Conservation (phyloP, 2,888 invertebrate species). For the Tanytarsus gracilentus region DNA sequence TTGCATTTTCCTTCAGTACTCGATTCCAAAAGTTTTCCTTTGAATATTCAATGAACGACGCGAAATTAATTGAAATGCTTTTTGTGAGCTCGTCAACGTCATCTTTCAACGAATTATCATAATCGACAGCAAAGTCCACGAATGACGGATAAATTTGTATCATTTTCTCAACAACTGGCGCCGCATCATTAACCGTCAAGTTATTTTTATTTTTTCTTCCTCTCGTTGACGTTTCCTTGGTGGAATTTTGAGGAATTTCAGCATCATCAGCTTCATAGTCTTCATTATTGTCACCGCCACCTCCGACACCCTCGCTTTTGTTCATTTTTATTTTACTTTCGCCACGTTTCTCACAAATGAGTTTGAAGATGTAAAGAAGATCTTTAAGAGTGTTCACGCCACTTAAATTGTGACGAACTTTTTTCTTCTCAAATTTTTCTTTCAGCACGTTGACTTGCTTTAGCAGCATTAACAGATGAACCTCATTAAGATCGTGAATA, state of each 20-base stretch:
- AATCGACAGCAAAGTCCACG: neutral
- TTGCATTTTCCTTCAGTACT: neutral
- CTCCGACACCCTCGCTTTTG: neutral
- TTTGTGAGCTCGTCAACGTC: neutral
- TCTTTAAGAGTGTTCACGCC: slow-evolving; percentile 18
- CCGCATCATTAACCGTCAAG: slow-evolving; percentile 15
- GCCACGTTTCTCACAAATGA: slow-evolving; percentile 22
- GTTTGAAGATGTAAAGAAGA: slow-evolving; percentile 17
- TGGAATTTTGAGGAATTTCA: neutral
- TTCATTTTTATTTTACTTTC: slow-evolving; percentile 23
- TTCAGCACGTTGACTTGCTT: slow-evolving; percentile 21
- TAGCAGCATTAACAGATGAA: slow-evolving; percentile 18
- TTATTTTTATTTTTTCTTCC: neutral
- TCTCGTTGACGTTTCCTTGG: neutral
- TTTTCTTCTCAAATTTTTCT: slow-evolving; percentile 18
- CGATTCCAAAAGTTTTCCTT: slow-evolving; percentile 12
- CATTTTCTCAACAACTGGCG: slow-evolving; percentile 19
- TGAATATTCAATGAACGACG: slow-evolving; percentile 17
- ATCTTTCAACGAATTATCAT: neutral
- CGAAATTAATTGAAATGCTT: slow-evolving; percentile 3
- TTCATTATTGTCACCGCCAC: neutral
- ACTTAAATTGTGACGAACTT: neutral
- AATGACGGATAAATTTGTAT: slow-evolving; percentile 19
- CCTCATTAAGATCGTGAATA: slow-evolving; percentile 19
- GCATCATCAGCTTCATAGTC: neutral